These are phyloP conservation scores for Xestia xanthographa DNA, from an alignment of 2,888 invertebrate genomes.

Conservation along the genomic window DNA sequence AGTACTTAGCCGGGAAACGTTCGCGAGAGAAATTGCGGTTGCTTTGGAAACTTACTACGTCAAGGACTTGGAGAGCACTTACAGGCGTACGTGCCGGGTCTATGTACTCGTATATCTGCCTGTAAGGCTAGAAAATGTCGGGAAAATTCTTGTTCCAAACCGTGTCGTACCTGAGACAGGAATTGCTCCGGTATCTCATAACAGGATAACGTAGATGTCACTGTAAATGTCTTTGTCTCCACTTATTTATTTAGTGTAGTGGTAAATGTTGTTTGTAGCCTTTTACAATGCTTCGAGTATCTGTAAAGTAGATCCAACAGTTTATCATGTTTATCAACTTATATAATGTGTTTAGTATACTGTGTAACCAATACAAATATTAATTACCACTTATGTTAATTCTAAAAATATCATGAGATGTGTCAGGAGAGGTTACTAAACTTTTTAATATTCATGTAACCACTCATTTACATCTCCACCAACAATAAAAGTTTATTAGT, in stretches of 20 bases:
- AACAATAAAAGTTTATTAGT: too few species aligned
- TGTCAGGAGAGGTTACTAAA: slow-evolving; percentile 7
- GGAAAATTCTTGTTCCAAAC: slow-evolving; percentile 31
- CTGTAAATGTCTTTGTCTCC: neutral
- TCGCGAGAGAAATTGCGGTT: slow-evolving; percentile 59
- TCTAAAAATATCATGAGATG: slow-evolving; percentile 13
- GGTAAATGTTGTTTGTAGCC: neutral
- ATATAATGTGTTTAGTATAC: slow-evolving; percentile 6
- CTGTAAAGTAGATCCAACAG: neutral
- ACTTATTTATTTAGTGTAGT: neutral
- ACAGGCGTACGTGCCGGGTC: slow-evolving; percentile 43
- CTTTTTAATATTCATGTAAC: slow-evolving; percentile 11
- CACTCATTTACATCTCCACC: neutral
- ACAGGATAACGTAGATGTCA: slow-evolving; percentile 29
- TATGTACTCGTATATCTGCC: slow-evolving; percentile 21
- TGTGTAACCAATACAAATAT: slow-evolving; percentile 7
- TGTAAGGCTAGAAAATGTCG: slow-evolving; percentile 35
- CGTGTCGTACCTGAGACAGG: slow-evolving; percentile 24
- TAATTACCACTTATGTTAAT: neutral
- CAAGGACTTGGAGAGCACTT: slow-evolving; percentile 52
- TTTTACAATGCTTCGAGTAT: neutral
- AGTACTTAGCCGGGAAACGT: slow-evolving; percentile 54
- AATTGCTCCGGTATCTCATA: slow-evolving; percentile 47
- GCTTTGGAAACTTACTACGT: slow-evolving; percentile 53
- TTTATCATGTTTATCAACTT: neutral